Percentiles rank a stretch among this genome's conserved stretches.
Evolutionary conservation across 2,888 invertebrate genomes (phyloP).

Genomic region (Tillus elongatus): DNA sequence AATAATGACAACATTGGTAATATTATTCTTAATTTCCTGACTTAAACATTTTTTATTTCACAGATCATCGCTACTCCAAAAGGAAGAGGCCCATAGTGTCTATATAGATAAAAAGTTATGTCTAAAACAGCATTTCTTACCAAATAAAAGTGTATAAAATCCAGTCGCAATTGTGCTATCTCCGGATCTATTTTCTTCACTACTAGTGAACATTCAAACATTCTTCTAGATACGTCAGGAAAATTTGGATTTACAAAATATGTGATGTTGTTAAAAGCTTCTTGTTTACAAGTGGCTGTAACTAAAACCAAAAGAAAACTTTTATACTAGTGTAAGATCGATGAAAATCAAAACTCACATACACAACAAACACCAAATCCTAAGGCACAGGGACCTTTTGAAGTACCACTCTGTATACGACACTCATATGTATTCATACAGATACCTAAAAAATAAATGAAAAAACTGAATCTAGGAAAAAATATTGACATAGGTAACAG

Average conservation of each 20-base stretch:
- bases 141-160: constrained; percentile 75
- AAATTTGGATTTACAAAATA: constrained; percentile 76
- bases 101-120: too few relatives aligned
- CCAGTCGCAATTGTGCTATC: constrained; percentile 73
- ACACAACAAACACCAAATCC: constrained; percentile 82
- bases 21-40: too few relatives aligned
- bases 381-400: constrained; percentile 69
- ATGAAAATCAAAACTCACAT: constrained; percentile 51
- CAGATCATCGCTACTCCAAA: too few relatives aligned
- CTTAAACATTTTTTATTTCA: too few relatives aligned
- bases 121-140: too few relatives aligned
- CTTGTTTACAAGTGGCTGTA: constrained; percentile 62
- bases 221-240: constrained; percentile 63
- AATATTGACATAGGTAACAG: too few relatives aligned
- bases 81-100: too few relatives aligned
- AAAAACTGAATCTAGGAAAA: background rate
- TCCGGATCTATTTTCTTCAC: constrained; percentile 69
- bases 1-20: too few relatives aligned
- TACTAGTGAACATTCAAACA: constrained; percentile 59
- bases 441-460: constrained; percentile 47
- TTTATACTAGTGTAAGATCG: background rate
- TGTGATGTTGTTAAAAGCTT: constrained; percentile 67
- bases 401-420: constrained; percentile 58
- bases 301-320: constrained; percentile 48
- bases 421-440: constrained; percentile 82